Evolutionary conservation across 53 echinoderm and acorn worm species (phyloP).

Genomic region (Echinarachnius parma): DNA sequence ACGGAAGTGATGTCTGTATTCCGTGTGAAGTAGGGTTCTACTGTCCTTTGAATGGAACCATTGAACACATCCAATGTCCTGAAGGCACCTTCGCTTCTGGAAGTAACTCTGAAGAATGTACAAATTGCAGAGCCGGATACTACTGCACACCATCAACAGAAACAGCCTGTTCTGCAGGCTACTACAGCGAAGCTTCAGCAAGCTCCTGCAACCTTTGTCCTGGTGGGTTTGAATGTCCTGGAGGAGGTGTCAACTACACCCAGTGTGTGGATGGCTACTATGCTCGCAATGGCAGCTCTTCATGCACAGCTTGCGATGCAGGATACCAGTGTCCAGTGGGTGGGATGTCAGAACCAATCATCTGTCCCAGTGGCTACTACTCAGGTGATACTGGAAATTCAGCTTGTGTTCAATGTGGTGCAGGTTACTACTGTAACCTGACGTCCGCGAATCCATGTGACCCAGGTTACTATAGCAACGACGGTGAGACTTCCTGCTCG

Average conservation of each 20-base stretch:
- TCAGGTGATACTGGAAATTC: not conserved
- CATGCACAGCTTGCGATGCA: constrained; percentile 59
- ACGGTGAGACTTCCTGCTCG: constrained; percentile 44
- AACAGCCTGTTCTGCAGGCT: constrained; percentile 65
- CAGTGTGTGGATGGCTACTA: constrained; percentile 54
- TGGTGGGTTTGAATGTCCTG: constrained; percentile 68
- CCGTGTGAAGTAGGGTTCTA: constrained; percentile 67
- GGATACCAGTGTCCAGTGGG: constrained; percentile 65
- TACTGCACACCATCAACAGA: constrained; percentile 64
- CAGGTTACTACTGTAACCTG: constrained; percentile 42
- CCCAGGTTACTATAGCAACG: constrained; percentile 55
- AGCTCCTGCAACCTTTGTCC: constrained; percentile 75
- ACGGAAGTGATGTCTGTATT: constrained; percentile 73
- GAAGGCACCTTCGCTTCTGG: constrained; percentile 46
- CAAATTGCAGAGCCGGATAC: constrained; percentile 66
- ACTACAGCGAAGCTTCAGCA: constrained; percentile 67
- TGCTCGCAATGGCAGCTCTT: constrained; percentile 58
- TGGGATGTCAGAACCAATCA: constrained; percentile 55
- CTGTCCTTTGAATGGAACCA: constrained; percentile 54
- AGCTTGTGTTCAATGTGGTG: constrained; percentile 38
- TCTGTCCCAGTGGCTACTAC: constrained; percentile 54
- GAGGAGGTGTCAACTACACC: constrained; percentile 24
- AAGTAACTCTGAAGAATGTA: constrained; percentile 41
- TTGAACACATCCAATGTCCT: constrained; percentile 53
- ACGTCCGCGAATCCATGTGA: constrained; percentile 49